phyloP scores from a whole-genome alignment of 2,888 invertebrate genomes.

The Agapetus fuscipes region DNA sequence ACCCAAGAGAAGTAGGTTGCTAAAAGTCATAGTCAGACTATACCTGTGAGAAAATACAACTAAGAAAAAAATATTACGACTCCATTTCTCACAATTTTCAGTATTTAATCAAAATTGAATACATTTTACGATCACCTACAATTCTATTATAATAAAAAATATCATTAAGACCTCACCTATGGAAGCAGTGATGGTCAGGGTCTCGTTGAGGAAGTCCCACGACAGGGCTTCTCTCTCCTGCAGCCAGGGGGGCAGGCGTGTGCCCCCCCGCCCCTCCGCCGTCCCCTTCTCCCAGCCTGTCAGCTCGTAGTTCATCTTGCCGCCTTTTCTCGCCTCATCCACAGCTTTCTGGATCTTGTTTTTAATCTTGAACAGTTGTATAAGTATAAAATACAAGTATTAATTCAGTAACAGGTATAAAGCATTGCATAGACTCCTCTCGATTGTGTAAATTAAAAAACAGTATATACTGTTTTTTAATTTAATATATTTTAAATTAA shows the following conservation, averaged over 20 bases:
- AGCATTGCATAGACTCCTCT: constrained; percentile 28
- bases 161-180: constrained; percentile 33
- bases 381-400: constrained; percentile 23
- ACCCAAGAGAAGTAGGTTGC: too few relatives aligned
- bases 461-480: constrained; percentile 37
- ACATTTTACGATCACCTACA: too few relatives aligned
- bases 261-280: constrained; percentile 37
- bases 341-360: constrained; percentile 43
- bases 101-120: too few relatives aligned
- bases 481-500: constrained; percentile 25
- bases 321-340: constrained; percentile 42
- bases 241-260: constrained; percentile 40
- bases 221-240: constrained; percentile 42
- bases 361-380: constrained; percentile 35
- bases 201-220: constrained; percentile 44
- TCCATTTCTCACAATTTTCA: too few relatives aligned
- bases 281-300: constrained; percentile 32
- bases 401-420: constrained; percentile 33
- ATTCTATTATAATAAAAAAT: too few relatives aligned
- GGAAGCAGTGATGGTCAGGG: constrained; percentile 32
- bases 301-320: constrained; percentile 42
- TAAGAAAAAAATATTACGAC: too few relatives aligned
- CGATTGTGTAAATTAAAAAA: too few relatives aligned
- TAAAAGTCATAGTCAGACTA: too few relatives aligned
- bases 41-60: too few relatives aligned